Evolutionary conservation across 2,113 vertebrate species (phyloP), one percentile per base, ranked within the genome.

Genomic region (Tragelaphus imberbis): DNA sequence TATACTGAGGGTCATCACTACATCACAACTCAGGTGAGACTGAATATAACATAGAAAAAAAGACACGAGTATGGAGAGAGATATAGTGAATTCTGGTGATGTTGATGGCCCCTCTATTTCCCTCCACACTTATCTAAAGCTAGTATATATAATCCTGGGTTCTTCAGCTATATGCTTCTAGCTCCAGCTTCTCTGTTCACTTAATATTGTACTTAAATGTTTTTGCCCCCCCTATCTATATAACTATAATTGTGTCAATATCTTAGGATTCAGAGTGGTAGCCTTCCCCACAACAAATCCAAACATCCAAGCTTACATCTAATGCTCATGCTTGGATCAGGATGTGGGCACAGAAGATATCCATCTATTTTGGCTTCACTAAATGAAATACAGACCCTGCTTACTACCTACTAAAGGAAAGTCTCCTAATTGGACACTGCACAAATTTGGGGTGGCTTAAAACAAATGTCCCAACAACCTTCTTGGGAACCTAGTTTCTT

Each of bases 21-120:
- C 63, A n/a, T 58, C n/a, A 58, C 21, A 92, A 25, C 2, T 49
- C 49, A 11, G 51, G 12, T 40, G 23, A 86, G 44, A 90, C 6
- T 13, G 56, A 17, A 27, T 23, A 3, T 81, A 63, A 71, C 11
- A 56, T 1, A 56, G 36, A 75, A 65, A 36, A 90, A 84, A 59
- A 84, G 16, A 61, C 8, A 2, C 49, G 77, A 59, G 23, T 88
- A 3, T 10, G 11, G 5, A 51, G 25, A 93, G 12, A 89, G 11
- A 56, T 56, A 33, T 71, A 33, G 9, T n/a, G 56, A 88, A 84
- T 80, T n/a, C 23, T 12, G 9, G 30, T 49, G 11, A 71, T 44
- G 25, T 7, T 36, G 33, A 36, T 53, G 10, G 9, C 1, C 1
- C 19, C 12, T 19, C 13, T 17, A 5, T 17, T 9, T 8, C 27